These are phyloP conservation scores for Drosophila seguyi DNA, from an alignment of 1,140 invertebrate genomes.

Conservation along the genomic window DNA sequence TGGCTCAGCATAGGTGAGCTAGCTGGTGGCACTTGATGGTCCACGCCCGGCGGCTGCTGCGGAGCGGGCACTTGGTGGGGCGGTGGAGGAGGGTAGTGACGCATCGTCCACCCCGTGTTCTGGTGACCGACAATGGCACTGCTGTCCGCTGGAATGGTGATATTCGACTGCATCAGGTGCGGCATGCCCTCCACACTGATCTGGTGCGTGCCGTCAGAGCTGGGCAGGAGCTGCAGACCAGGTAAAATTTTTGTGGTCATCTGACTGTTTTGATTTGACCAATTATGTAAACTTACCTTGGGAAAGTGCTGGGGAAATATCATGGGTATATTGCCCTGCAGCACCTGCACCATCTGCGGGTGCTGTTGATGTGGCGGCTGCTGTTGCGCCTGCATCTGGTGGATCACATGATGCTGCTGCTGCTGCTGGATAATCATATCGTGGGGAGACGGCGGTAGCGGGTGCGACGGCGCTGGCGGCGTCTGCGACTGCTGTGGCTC, in stretches of 20 bases:
- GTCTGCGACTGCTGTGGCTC: conserved; percentile 34
- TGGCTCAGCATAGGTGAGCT: conserved; percentile 88
- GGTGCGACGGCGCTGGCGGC: conserved; percentile 42
- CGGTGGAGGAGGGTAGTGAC: conserved; percentile 61
- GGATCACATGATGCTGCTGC: conserved; percentile 54
- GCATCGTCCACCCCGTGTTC: conserved; percentile 65
- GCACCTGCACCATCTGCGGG: conserved; percentile 69
- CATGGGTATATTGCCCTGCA: conserved; percentile 66
- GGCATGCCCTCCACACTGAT: conserved; percentile 74
- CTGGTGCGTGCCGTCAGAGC: conserved; percentile 62
- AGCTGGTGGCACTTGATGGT: conserved; percentile 85
- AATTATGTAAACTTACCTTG: conserved; percentile 51
- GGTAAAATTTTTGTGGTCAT: neutral
- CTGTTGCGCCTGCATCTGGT: conserved; percentile 49
- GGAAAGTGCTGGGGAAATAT: conserved; percentile 72
- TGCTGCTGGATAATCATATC: conserved; percentile 45
- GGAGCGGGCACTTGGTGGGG: conserved; percentile 48
- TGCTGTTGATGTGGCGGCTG: conserved; percentile 57
- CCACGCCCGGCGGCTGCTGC: conserved; percentile 51
- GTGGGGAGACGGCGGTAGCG: conserved; percentile 43
- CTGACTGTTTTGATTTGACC: no score
- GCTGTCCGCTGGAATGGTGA: conserved; percentile 82
- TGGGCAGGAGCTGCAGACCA: conserved; percentile 58
- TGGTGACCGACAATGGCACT: conserved; percentile 77
- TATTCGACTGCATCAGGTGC: conserved; percentile 80